These are phyloP conservation scores for Boloria euphrosyne DNA, from an alignment of 2,888 invertebrate species.

Conservation along the genomic window DNA sequence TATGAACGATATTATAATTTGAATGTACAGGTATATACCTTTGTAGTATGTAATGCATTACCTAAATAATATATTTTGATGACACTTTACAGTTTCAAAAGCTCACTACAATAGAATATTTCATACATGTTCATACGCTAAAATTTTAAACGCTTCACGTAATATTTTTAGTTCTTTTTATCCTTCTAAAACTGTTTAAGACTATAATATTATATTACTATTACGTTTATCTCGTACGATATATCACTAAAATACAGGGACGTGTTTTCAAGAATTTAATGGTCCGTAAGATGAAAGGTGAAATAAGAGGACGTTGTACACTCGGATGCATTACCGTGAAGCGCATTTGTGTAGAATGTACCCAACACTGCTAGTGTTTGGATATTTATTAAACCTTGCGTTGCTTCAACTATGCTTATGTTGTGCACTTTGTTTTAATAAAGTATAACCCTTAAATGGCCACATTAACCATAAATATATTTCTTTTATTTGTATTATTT, in stretches of 20 bases:
- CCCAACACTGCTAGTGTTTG: conserved; percentile 19
- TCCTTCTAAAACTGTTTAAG: neutral
- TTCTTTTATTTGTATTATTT: too few relatives aligned
- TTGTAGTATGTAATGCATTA: too few relatives aligned
- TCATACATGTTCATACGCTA: neutral
- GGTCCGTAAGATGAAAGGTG: conserved; percentile 33
- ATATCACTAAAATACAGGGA: conserved; percentile 27
- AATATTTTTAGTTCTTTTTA: conserved; percentile 7
- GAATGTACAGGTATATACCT: too few relatives aligned
- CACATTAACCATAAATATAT: too few relatives aligned
- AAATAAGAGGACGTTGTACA: conserved; percentile 23
- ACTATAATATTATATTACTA: neutral
- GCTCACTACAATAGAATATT: conserved; percentile 2
- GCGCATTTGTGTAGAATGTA: conserved; percentile 24
- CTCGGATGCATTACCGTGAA: conserved; percentile 18
- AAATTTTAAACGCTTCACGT: conserved; percentile 8
- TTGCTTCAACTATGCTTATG: conserved; percentile 8
- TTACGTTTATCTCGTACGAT: conserved; percentile 11
- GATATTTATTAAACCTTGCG: conserved; percentile 31
- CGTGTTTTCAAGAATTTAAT: conserved; percentile 35
- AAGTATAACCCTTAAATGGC: too few relatives aligned
- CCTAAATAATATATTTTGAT: too few relatives aligned
- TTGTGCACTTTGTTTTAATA: neutral
- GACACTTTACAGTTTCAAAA: neutral
- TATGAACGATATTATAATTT: too few relatives aligned